Evolutionary conservation across 1,140 invertebrate species (phyloP), one percentile per base, ranked within the genome.

Genomic region (Eriosoma lanigerum): DNA sequence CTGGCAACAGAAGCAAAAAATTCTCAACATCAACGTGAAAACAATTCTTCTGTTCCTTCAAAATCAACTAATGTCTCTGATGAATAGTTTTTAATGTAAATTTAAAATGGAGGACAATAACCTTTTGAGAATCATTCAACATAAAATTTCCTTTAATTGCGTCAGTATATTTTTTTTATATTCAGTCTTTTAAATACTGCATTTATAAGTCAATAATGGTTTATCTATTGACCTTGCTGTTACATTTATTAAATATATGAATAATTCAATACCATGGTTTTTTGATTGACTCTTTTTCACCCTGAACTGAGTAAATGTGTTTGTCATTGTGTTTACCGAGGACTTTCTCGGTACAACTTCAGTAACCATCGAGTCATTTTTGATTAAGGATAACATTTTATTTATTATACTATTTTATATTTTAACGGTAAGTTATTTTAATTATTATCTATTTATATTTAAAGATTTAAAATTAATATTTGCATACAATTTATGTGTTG

Each of bases 281-380:
- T 76, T 76, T 44, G 29, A 76, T 76, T 76, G 72, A 76, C 32
- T 76, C 72, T 76, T 38, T 58, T 58, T 58, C 44, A 76, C 72
- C 52, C 52, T 56, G 72, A 56, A 76, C n/a, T 73, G 19, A 19
- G 32, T 4, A 15, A 50, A 19, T 54, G 29, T 4, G 21, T 50
- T 60, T 62, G 56, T 29, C 32, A 62, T 78, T 58, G 73, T 76
- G 32, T 76, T 73, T 76, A 32, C 72, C 52, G 38, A 76, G 52
- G 60, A 46, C 75, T 56, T 58, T 62, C 75, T 78, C 32, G n/a
- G 54, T 26, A 78, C 13, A 78, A 76, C 21, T 58, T 60, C 54
- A 78, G 72, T 76, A 76, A 76, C 15, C 8, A 15, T 58, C 52
- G 48, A 9, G 29, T 68, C 38, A 68, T 24, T 72, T 72, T 72